Evolutionary conservation across 2,797 vertebrate species (phyloP), one percentile per base, ranked within the genome.

Genomic region (Acomys russatus): DNA sequence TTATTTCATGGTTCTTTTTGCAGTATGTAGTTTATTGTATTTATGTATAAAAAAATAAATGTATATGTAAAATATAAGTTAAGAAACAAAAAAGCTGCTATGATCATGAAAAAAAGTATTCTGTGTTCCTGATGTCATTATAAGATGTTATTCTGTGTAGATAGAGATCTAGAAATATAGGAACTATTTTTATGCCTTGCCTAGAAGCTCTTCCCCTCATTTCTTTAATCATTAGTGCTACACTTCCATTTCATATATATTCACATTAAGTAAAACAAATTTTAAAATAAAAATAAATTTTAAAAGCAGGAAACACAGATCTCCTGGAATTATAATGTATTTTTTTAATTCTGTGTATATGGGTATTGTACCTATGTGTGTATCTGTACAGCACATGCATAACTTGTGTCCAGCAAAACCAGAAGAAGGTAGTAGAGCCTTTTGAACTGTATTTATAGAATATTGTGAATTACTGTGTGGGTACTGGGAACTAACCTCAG

Each of bases 241-340:
- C 83, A 35, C 49, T 73, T 93, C 30, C 15, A 80, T 54, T 88
- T 85, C 94, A 93, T 86, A 33, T 35, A 73, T 78, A 92, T 54
- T 82, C n/a, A 25, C 18, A 49, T 85, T 94, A 91, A 85, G 59
- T 66, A 88, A 91, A 88, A 17, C 17, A 88, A 11, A 74, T 33
- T 68, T 85, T 85, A 68, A 85, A 85, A 14, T 49, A n/a, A 85
- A 85, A 74, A 28, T 2, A 90, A 9, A 12, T 68, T 90, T 89
- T 38, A 92, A 95, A 79, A 74, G 28, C 56, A 28, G 9, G 86
- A 66, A 93, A 33, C 74, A 71, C 0, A 63, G 15, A 44, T 85
- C 3, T 12, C 23, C 1, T 54, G 51, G 90, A 94, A 64, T 64
- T 93, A 51, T 9, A 87, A 78, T 54, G 44, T 9, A 33, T 66